Evolutionary conservation across 1,140 invertebrate species (phyloP).

Genomic region (Prorops nasuta): DNA sequence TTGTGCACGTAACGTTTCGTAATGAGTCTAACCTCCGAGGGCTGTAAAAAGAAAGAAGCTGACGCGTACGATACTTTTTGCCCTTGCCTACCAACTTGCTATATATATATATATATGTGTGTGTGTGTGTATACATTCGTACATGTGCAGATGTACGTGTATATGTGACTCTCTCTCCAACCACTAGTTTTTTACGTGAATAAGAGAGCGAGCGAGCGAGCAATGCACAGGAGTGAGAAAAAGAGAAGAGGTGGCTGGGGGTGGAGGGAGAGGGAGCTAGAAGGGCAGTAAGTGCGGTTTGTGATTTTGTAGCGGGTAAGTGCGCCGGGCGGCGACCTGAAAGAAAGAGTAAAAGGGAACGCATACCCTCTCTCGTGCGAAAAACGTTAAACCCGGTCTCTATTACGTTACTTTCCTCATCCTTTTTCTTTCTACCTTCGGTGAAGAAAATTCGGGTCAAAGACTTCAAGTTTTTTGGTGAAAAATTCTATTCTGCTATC

Average conservation of each 20-base stretch:
- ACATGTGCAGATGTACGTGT: neutral
- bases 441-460: neutral
- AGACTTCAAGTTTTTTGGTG: neutral
- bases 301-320: slow-evolving; percentile 21
- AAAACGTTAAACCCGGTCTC: slow-evolving; percentile 6
- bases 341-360: slow-evolving; percentile 12
- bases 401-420: slow-evolving; percentile 11
- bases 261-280: neutral
- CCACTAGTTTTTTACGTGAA: too few species aligned
- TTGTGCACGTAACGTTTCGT: slow-evolving; percentile 29
- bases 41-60: slow-evolving; percentile 23
- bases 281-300: slow-evolving; percentile 19
- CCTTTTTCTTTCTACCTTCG: neutral
- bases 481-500: neutral
- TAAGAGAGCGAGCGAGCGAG: neutral
- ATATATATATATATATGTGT: neutral
- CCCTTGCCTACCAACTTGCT: slow-evolving; percentile 9
- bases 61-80: slow-evolving; percentile 24
- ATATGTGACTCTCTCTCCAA: neutral
- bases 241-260: too few species aligned
- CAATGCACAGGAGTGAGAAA: slow-evolving; percentile 10
- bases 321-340: slow-evolving; percentile 16
- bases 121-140: neutral
- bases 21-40: slow-evolving; percentile 28
- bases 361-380: slow-evolving; percentile 8